phyloP scores from a whole-genome alignment of 1,140 invertebrate genomes.

The Globodera ellingtonae region DNA sequence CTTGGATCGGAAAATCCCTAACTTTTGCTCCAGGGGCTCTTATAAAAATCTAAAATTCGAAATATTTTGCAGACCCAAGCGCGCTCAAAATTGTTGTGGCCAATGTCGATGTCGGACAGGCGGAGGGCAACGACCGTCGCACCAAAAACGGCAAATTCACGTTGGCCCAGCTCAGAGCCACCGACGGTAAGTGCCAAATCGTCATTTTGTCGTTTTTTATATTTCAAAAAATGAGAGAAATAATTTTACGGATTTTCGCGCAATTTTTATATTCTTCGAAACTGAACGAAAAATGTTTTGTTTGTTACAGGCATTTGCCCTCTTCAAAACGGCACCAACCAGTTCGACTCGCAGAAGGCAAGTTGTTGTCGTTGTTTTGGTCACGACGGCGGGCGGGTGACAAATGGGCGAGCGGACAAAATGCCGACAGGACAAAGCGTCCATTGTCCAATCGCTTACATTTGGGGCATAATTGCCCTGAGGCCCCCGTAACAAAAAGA shows the following conservation, averaged over 20 bases:
- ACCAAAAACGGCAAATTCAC: constrained; percentile 62
- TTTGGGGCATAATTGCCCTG: too few species aligned
- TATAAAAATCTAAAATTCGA: background rate
- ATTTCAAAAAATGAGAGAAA: too few species aligned
- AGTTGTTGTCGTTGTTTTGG: constrained; percentile 4
- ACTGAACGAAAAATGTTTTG: too few species aligned
- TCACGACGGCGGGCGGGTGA: too few species aligned
- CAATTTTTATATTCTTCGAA: too few species aligned
- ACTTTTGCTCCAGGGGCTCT: too few species aligned
- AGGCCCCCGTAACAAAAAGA: too few species aligned
- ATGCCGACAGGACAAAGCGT: too few species aligned
- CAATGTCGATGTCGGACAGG: constrained; percentile 17
- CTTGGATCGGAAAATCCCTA: too few species aligned
- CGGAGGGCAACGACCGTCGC: constrained; percentile 42
- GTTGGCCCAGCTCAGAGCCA: constrained; percentile 61
- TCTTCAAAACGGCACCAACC: constrained; percentile 60
- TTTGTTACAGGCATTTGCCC: constrained; percentile 52
- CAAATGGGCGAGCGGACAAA: too few species aligned
- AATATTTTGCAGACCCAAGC: background rate
- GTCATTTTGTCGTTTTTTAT: background rate
- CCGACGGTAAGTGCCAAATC: constrained; percentile 49
- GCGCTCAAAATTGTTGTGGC: constrained; percentile 43
- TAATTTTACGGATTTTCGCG: too few species aligned
- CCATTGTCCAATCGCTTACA: too few species aligned
- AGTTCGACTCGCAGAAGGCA: constrained; percentile 62